Evolutionary conservation across 2,113 vertebrate species (phyloP), one percentile per base, ranked within the genome.

Genomic region (Raja brachyura): DNA sequence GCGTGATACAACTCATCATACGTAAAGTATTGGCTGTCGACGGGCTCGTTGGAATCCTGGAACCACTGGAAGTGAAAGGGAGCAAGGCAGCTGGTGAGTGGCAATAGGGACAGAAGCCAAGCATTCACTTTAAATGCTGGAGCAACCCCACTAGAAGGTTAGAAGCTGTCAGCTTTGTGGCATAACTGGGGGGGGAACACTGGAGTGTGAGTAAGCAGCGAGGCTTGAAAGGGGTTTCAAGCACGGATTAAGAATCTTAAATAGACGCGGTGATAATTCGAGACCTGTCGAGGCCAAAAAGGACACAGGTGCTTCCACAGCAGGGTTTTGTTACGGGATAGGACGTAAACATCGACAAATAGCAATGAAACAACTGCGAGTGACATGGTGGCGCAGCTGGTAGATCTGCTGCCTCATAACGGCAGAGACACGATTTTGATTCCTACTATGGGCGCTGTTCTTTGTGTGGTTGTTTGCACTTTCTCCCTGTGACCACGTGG

Each of bases 1-100:
- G 0, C 11, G 31, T 81, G 39, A 81, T 54, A 33, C n/a, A 22
- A 31, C 68, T 56, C 78, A 81, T 16, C 61, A n/a, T 31, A 63
- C 22, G 61, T 66, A 63, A 18, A 63, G 31, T 31, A 66, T 66
- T 16, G 11, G 83, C 59, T 31, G 28, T n/a, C 10, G 63, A 31
- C 59, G n/a, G n/a, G 61, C n/a, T 63, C 59, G 6, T 0, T 63
- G 59, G 83, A 88, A 73, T 39, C 73, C 90, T 39, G 25, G 18
- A 73, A 74, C 68, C 25, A 73, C 68, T 28, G 20, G 33, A 74
- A 16, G 8, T 73, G 18, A 70, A 73, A 54, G 16, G 39, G 39
- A 74, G 22, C 33, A 73, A 92, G 90, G 22, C 68, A 92, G 63
- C 90, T 92, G 90, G 90, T 92, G 22, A 74, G 18, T 92, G 90